These are phyloP conservation scores for Trichogramma evanescens DNA, from an alignment of 2,888 invertebrate species.

Conservation along the genomic window DNA sequence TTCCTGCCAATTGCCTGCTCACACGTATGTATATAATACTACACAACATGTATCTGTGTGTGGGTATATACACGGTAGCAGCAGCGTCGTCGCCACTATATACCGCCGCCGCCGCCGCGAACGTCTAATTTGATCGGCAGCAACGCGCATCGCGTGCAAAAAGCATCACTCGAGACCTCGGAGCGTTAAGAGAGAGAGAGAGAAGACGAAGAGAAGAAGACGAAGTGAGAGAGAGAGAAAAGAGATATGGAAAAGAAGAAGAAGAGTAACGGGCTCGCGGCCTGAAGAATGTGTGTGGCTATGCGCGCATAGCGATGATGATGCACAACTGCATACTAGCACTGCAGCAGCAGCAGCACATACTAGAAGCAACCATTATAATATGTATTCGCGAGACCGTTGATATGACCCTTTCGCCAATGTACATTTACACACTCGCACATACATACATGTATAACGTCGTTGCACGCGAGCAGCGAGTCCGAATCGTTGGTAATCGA, in stretches of 20 bases:
- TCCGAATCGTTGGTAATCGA: neutral
- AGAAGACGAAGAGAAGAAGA: neutral
- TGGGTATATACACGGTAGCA: neutral
- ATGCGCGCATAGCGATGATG: neutral
- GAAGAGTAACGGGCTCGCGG: neutral
- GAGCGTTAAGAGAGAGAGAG: neutral
- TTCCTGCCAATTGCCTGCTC: conserved; percentile 4
- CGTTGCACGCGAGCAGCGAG: neutral
- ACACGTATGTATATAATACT: neutral
- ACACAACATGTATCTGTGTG: neutral
- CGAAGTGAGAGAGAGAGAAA: too few relatives aligned
- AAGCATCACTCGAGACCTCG: conserved; percentile 1
- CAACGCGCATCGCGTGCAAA: conserved; percentile 13
- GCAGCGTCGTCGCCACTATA: too few relatives aligned
- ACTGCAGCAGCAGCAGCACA: too few relatives aligned
- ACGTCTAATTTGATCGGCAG: conserved; percentile 21
- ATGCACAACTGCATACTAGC: too few relatives aligned
- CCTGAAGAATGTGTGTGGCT: neutral
- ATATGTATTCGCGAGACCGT: too few relatives aligned
- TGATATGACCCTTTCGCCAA: too few relatives aligned
- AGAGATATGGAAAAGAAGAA: neutral
- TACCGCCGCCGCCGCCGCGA: neutral
- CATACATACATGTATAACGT: neutral
- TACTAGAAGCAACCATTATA: too few relatives aligned
- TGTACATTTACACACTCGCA: too few relatives aligned